Percentiles rank a stretch among this genome's conserved stretches.
Evolutionary conservation across 2,888 invertebrate genomes (phyloP).

Genomic region (Caenorhabditis drosophilae): DNA sequence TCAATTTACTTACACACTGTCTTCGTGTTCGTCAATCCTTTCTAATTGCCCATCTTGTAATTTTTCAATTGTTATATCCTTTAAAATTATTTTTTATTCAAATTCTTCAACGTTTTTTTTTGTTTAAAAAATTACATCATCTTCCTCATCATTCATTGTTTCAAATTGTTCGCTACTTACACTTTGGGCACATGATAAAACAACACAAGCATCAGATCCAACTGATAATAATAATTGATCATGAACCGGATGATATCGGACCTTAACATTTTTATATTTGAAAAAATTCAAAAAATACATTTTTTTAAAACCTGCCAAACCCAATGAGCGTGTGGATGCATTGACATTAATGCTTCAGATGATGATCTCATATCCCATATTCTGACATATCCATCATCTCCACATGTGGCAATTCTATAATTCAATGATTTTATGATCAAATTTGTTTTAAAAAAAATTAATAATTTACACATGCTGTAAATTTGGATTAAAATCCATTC

Average conservation of each 20-base stretch:
- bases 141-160: constrained; percentile 37
- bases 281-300: not conserved
- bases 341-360: constrained; percentile 77
- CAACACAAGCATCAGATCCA: constrained; percentile 90
- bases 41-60: constrained; percentile 78
- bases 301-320: constrained; percentile 44
- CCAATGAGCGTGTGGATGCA: constrained; percentile 74
- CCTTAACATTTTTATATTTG: constrained; percentile 5
- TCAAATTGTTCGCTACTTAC: constrained; percentile 43
- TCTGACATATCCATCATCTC: constrained; percentile 91
- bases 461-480: constrained; percentile 69
- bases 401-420: constrained; percentile 80
- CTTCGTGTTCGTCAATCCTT: constrained; percentile 92
- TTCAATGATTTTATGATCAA: not conserved
- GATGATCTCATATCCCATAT: constrained; percentile 92
- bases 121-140: constrained; percentile 14
- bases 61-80: constrained; percentile 25
- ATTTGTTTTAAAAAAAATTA: too few relatives aligned
- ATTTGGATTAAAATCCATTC: constrained; percentile 96
- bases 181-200: constrained; percentile 75
- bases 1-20: constrained; percentile 81
- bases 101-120: not conserved
- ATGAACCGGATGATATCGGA: constrained; percentile 87
- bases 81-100: constrained; percentile 1
- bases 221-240: constrained; percentile 92